These are phyloP conservation scores for Micrastur ruficollis DNA, from an alignment of 2,797 vertebrate species.

Conservation along the genomic window DNA sequence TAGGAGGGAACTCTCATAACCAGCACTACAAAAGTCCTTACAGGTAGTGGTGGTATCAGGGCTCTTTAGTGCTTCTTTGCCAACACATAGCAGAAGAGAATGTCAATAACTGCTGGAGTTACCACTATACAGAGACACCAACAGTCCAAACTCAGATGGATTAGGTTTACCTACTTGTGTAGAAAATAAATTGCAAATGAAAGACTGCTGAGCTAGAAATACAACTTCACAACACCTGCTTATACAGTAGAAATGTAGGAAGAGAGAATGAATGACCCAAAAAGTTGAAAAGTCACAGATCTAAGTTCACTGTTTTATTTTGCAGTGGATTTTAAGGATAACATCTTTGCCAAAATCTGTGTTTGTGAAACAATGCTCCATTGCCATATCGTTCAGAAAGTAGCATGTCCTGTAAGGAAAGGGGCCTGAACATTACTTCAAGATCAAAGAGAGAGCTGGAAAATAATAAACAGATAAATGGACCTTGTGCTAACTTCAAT, in stretches of 20 bases:
- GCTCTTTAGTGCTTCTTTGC: neutral
- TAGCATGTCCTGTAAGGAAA: neutral
- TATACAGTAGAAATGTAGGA: neutral
- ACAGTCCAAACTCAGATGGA: neutral
- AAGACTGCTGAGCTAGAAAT: neutral
- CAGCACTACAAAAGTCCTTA: neutral
- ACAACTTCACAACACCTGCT: neutral
- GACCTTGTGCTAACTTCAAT: neutral
- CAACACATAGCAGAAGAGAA: neutral
- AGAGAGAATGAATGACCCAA: neutral
- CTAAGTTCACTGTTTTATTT: neutral
- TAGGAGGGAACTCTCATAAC: neutral
- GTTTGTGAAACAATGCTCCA: neutral
- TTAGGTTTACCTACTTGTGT: neutral
- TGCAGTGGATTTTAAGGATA: neutral
- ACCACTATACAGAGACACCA: neutral
- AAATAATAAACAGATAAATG: neutral
- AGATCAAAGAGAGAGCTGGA: neutral
- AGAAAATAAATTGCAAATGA: neutral
- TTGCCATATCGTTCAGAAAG: neutral
- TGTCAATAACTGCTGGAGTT: neutral
- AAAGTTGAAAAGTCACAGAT: neutral
- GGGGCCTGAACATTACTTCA: neutral
- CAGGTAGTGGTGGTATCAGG: neutral
- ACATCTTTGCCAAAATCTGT: neutral